Conservation (phyloP, 2,797 vertebrate genomes). For the Etheostoma nigrum region DNA sequence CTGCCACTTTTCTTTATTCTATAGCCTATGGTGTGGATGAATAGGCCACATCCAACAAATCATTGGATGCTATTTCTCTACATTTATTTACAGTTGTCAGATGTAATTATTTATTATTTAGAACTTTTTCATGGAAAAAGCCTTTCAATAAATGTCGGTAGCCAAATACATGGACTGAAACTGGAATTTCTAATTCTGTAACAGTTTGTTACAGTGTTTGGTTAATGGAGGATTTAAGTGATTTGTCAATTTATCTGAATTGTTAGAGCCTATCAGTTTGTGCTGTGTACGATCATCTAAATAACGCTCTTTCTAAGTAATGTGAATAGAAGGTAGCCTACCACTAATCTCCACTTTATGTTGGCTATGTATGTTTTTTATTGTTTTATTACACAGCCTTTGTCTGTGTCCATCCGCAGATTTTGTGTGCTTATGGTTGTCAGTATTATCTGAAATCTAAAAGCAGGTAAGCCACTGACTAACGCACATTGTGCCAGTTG, state of each 20-base stretch:
- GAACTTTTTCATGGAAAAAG: slow-evolving; percentile 48
- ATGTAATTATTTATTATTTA: slow-evolving; percentile 16
- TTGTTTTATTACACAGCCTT: slow-evolving; percentile 31
- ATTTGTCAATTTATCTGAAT: background rate
- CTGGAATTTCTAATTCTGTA: background rate
- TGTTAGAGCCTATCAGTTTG: background rate
- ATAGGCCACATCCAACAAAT: slow-evolving; percentile 3
- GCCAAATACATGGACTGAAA: background rate
- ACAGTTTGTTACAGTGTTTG: slow-evolving; percentile 11
- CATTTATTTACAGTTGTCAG: background rate
- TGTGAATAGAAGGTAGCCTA: background rate
- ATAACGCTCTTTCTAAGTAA: background rate
- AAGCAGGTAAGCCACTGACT: slow-evolving; percentile 99
- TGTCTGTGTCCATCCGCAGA: slow-evolving; percentile 52
- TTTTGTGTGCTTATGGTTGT: slow-evolving; percentile 21
- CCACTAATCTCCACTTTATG: background rate
- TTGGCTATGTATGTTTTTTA: slow-evolving; percentile 12
- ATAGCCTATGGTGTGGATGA: slow-evolving; percentile 21
- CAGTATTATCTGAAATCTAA: slow-evolving; percentile 83
- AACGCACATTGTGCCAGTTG: slow-evolving; percentile 98
- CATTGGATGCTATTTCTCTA: background rate
- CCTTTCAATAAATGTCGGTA: slow-evolving; percentile 1
- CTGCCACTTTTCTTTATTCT: slow-evolving; percentile 59
- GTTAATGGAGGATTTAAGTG: background rate
- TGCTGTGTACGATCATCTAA: background rate